These are phyloP conservation scores for Portevinia maculata DNA, from an alignment of 2,888 invertebrate species.

Conservation along the genomic window DNA sequence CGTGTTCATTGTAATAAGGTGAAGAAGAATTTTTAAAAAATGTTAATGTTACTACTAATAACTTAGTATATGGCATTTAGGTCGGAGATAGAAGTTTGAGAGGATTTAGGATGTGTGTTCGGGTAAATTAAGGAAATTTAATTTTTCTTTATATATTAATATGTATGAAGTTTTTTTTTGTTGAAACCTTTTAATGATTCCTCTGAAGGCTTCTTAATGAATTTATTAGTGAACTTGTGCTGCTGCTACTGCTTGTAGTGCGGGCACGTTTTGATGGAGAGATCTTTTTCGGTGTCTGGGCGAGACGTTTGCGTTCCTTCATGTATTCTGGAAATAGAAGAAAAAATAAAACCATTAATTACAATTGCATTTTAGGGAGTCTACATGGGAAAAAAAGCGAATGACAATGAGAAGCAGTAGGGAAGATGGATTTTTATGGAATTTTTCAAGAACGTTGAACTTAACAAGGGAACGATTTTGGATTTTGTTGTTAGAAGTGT, in stretches of 20 bases:
- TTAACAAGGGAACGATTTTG: background rate
- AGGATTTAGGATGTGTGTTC: background rate
- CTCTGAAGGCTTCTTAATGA: constrained; percentile 75
- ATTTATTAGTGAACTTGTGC: constrained; percentile 73
- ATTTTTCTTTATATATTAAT: constrained; percentile 29
- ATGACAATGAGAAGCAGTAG: background rate
- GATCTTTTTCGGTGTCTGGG: constrained; percentile 81
- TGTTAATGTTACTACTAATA: constrained; percentile 49
- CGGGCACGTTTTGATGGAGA: constrained; percentile 82
- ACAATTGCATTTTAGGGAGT: constrained; percentile 15
- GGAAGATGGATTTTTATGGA: constrained; percentile 15
- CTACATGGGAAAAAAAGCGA: background rate
- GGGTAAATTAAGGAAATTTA: constrained; percentile 51
- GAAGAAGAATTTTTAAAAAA: constrained; percentile 9
- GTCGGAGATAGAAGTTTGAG: constrained; percentile 15
- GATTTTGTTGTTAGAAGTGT: background rate
- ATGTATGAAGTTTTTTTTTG: background rate
- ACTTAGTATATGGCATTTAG: constrained; percentile 67
- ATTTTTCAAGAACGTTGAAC: background rate
- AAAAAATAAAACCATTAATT: constrained; percentile 48
- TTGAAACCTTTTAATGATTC: constrained; percentile 50
- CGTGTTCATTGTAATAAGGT: constrained; percentile 54
- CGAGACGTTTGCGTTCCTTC: constrained; percentile 82
- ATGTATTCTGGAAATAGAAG: constrained; percentile 81
- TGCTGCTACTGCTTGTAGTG: constrained; percentile 76